Percentiles rank a stretch among this genome's conserved stretches.
Evolutionary conservation across 2,888 invertebrate species (phyloP).

Genomic region (Petrolisthes manimaculis): DNA sequence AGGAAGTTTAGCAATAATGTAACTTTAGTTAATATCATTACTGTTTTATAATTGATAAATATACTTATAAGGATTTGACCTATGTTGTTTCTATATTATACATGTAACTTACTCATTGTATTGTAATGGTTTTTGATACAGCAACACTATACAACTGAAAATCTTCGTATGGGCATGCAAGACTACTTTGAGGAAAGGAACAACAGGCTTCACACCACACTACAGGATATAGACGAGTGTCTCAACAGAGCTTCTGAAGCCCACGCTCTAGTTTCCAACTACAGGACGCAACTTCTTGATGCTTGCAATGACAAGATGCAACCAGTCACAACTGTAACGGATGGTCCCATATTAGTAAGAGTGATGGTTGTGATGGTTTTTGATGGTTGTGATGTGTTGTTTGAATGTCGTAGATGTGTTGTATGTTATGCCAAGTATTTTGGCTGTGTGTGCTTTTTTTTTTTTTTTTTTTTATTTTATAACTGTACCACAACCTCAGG

Average conservation of each 20-base stretch:
- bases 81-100: background rate
- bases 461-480: too few relatives aligned
- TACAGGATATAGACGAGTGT: conserved; percentile 21
- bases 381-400: too few relatives aligned
- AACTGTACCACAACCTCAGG: too few relatives aligned
- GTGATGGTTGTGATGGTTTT: background rate
- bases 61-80: background rate
- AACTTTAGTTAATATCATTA: too few relatives aligned
- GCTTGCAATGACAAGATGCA: conserved; percentile 20
- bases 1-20: too few relatives aligned
- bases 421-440: too few relatives aligned
- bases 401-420: too few relatives aligned
- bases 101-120: background rate
- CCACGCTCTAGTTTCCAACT: background rate
- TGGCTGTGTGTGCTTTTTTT: too few relatives aligned
- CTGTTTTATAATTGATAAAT: background rate
- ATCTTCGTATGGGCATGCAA: background rate
- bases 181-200: conserved; percentile 30
- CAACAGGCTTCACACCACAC: background rate
- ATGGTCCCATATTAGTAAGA: background rate
- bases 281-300: conserved; percentile 13
- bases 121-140: background rate
- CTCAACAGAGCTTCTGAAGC: conserved; percentile 31
- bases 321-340: background rate
- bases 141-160: background rate